Evolutionary conservation across 2,797 vertebrate genomes (phyloP).

Genomic region (Squalus acanthias): DNA sequence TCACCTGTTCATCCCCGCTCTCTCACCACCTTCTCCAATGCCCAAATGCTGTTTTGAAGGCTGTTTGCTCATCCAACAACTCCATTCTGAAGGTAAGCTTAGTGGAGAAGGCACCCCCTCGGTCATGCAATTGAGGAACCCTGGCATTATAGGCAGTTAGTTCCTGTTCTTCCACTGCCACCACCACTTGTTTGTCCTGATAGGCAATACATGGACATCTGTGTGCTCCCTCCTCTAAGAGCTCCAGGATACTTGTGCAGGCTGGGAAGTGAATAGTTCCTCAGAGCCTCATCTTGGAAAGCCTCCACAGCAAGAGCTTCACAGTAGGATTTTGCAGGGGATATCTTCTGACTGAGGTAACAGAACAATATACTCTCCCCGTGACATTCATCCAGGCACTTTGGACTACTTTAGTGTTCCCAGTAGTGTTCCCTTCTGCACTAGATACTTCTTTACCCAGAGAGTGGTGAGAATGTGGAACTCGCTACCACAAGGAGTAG

Average conservation of each 20-base stretch:
- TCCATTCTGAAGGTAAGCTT: background rate
- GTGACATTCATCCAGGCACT: background rate
- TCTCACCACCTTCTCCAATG: too few species aligned
- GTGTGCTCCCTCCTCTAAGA: too few species aligned
- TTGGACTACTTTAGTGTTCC: background rate
- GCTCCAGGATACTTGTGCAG: too few species aligned
- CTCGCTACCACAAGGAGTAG: too few species aligned
- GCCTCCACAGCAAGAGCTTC: too few species aligned
- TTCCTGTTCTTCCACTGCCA: background rate
- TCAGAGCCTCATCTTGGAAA: too few species aligned
- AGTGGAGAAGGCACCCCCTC: background rate
- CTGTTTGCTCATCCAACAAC: background rate
- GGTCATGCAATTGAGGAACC: too few species aligned
- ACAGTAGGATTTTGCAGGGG: background rate
- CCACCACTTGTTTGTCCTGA: background rate
- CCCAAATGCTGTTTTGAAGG: background rate
- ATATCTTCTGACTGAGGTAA: background rate
- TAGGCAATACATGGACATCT: too few species aligned
- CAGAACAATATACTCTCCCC: background rate
- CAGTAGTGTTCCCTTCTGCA: background rate
- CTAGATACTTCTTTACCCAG: background rate
- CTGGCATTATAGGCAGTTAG: background rate
- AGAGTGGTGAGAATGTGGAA: background rate
- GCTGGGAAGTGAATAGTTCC: too few species aligned
- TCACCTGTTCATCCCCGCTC: background rate